phyloP scores from a whole-genome alignment of 2,888 invertebrate genomes.

The Pristionchus fissidentatus region DNA sequence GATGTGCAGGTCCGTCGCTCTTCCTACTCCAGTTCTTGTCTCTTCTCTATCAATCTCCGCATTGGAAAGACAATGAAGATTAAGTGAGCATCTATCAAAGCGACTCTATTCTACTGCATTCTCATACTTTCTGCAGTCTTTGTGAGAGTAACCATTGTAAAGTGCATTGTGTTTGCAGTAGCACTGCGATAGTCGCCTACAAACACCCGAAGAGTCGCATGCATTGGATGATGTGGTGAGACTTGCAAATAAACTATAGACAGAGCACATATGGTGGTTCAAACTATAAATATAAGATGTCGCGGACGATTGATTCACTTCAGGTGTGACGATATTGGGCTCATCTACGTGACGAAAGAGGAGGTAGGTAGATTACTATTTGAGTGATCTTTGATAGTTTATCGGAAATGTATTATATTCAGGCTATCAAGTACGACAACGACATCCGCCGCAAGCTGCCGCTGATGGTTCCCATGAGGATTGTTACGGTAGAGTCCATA shows the following conservation, averaged over 20 bases:
- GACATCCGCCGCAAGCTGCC: constrained; percentile 10
- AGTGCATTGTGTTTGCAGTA: background rate
- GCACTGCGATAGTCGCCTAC: constrained; percentile 14
- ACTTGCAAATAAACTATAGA: background rate
- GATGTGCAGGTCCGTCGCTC: background rate
- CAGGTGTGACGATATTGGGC: constrained; percentile 27
- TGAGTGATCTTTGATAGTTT: background rate
- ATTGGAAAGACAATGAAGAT: constrained; percentile 7
- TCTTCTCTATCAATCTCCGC: constrained; percentile 35
- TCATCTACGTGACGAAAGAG: background rate
- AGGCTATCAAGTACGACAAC: constrained; percentile 34
- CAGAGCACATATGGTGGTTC: background rate
- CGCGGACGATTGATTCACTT: background rate
- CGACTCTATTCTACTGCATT: background rate
- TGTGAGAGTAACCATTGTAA: background rate
- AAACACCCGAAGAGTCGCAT: background rate
- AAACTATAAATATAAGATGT: background rate
- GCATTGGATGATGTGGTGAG: background rate
- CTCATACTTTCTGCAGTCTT: background rate
- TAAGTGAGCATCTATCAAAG: background rate
- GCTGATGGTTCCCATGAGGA: constrained; percentile 16
- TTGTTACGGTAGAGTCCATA: background rate
- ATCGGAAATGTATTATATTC: too few relatives aligned
- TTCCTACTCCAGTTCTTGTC: background rate
- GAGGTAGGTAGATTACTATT: background rate